Percentiles rank a stretch among this genome's conserved stretches.
These are phyloP conservation scores for Sceloporus tristichus DNA, from an alignment of 2,113 vertebrate genomes.

Conservation along the genomic window DNA sequence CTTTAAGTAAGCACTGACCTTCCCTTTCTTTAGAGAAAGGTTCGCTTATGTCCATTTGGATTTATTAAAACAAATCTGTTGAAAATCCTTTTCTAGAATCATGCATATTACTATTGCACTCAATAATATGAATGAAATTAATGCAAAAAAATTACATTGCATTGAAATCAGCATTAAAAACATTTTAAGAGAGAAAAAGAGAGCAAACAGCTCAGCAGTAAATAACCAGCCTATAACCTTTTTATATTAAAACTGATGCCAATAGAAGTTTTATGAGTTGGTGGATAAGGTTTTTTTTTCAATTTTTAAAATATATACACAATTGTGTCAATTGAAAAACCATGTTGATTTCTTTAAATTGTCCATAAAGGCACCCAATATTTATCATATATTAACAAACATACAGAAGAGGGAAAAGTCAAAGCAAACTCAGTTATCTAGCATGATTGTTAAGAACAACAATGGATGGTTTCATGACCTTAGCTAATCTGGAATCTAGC, in stretches of 20 bases:
- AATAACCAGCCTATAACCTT: not conserved
- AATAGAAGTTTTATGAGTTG: not conserved
- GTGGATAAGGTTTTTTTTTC: not conserved
- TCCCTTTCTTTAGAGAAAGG: constrained; percentile 45
- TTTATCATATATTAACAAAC: not conserved
- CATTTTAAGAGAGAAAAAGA: not conserved
- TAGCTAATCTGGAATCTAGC: not conserved
- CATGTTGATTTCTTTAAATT: constrained; percentile 3
- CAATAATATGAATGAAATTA: constrained; percentile 44
- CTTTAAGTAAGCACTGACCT: constrained; percentile 42
- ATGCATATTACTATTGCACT: constrained; percentile 6
- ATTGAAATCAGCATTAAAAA: not conserved
- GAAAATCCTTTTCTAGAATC: constrained; percentile 52
- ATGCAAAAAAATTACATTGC: constrained; percentile 20
- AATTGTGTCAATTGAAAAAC: not conserved
- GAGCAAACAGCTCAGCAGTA: not conserved
- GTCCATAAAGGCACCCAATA: not conserved
- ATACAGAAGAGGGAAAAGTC: not conserved
- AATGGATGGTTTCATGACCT: not conserved
- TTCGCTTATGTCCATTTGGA: constrained; percentile 21
- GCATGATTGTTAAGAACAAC: not conserved
- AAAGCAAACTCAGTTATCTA: not conserved
- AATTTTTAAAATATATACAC: not conserved
- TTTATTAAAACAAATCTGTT: constrained; percentile 37
- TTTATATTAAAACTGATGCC: not conserved